Percentiles rank a stretch among this genome's conserved stretches.
Evolutionary conservation across 1,140 invertebrate genomes (phyloP).

Genomic region (Trypoxylus dichotomus): DNA sequence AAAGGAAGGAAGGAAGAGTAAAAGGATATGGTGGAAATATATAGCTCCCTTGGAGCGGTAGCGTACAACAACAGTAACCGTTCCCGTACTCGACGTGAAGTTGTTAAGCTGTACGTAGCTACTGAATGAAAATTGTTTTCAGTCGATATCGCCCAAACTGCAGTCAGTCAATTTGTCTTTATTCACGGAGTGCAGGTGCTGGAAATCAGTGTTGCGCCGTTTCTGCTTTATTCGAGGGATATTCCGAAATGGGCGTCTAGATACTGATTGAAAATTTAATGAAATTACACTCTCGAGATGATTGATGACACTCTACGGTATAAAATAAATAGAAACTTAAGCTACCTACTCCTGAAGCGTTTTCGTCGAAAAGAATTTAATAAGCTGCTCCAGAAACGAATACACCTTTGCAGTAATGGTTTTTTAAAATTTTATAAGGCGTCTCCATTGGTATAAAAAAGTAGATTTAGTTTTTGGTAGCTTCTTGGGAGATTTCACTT

Average conservation of each 20-base stretch:
- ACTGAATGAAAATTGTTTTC: slow-evolving; percentile 18
- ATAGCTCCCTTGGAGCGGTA: not conserved
- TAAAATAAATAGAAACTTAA: not conserved
- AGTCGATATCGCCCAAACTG: slow-evolving; percentile 5
- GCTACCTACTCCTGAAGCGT: not conserved
- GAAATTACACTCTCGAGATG: not conserved
- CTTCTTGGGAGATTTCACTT: no score
- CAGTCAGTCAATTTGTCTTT: slow-evolving; percentile 23
- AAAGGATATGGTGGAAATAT: not conserved
- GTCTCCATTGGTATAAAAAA: no score
- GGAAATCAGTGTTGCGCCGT: not conserved
- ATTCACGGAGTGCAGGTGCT: not conserved
- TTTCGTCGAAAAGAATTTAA: not conserved
- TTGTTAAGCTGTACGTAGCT: not conserved
- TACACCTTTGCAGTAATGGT: not conserved
- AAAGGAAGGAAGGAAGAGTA: not conserved
- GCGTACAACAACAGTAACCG: not conserved
- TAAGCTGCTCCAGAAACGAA: not conserved
- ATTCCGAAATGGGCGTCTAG: not conserved
- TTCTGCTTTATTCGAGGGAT: not conserved
- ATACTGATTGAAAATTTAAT: slow-evolving; percentile 13
- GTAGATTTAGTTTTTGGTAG: no score
- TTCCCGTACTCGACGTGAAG: not conserved
- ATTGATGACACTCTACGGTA: not conserved
- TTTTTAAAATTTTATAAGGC: no score